phyloP scores from a whole-genome alignment of 2,113 vertebrate genomes.

The Eolophus roseicapilla region DNA sequence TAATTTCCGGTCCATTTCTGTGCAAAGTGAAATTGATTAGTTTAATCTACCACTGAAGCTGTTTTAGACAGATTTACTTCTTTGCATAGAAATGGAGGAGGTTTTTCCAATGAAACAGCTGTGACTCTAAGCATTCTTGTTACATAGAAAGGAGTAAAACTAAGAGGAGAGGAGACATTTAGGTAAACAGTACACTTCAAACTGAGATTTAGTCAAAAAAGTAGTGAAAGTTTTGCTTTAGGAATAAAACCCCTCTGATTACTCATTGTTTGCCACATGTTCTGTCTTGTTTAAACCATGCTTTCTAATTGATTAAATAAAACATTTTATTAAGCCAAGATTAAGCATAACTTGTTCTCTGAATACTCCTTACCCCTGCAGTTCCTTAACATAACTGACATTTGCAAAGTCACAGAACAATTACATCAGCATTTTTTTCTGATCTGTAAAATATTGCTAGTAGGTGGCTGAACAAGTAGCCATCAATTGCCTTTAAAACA shows the following conservation, averaged over 20 bases:
- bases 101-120: constrained; percentile 16
- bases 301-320: background rate
- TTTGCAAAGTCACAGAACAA: constrained; percentile 9
- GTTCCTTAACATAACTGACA: background rate
- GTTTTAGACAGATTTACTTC: constrained; percentile 34
- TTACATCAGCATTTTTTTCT: background rate
- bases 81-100: background rate
- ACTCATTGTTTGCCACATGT: background rate
- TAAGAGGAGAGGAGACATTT: background rate
- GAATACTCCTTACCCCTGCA: background rate
- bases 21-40: constrained; percentile 47
- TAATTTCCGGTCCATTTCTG: constrained; percentile 45
- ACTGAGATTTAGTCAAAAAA: background rate
- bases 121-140: background rate
- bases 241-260: background rate
- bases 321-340: background rate
- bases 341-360: background rate
- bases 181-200: background rate
- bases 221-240: background rate
- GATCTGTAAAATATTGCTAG: background rate
- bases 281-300: background rate
- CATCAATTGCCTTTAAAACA: background rate
- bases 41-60: constrained; percentile 32
- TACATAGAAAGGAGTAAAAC: background rate
- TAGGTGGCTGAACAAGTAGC: background rate